Base-by-base conservation (phyloP, 2,888 invertebrate genomes). In the Caenorhabditis sulstoni region DNA sequence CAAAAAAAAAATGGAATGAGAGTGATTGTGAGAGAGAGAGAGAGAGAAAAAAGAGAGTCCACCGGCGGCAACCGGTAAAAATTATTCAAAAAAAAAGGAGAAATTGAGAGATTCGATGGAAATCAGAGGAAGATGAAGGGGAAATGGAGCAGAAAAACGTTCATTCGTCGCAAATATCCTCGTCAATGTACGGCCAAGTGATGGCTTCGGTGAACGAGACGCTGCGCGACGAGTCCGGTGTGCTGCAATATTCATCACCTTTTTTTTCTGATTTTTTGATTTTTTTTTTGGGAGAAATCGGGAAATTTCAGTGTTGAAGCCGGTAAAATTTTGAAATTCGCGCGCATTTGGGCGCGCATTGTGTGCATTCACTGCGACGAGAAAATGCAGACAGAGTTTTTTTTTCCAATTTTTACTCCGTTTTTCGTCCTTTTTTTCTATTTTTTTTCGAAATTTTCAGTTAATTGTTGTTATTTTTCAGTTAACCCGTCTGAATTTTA, bases 181-280 rank as follows among this genome's bases (percentile, higher is more conserved):
- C 88, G 61, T 88, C 88, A 50, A 88, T 88, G 64, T 73, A 88
- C 8, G 88, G 88, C 88, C 88, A 88, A 12, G 76, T 66, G 49
- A 84, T 79, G 23, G 87, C 86, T 57, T 87, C 88, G 23, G 86
- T 84, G 77, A 88, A 88, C 35, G 81, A 83, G 44, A 88, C 88
- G 70, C 87, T 87, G 57, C 87, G 82, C 7, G 83, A 79, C 20
- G 88, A 88, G 62, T 87, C 86, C 7, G 88, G 88, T 18, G 88
- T 87, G 64, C 83, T 83, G 79, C 9, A 82, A 82, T 5, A 11
- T 22, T n/a, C n/a, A n/a, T n/a, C n/a, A n/a, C n/a, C n/a, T 16
- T 7, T 11, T 7, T 47, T 47, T 47, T n/a, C 20, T 11, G 18
- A 12, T 20, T 18, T 18, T 50, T 50, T 50, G n/a, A 22, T n/a